Evolutionary conservation across 2,113 vertebrate species (phyloP), one percentile per base, ranked within the genome.

Genomic region (Hylia prasina): DNA sequence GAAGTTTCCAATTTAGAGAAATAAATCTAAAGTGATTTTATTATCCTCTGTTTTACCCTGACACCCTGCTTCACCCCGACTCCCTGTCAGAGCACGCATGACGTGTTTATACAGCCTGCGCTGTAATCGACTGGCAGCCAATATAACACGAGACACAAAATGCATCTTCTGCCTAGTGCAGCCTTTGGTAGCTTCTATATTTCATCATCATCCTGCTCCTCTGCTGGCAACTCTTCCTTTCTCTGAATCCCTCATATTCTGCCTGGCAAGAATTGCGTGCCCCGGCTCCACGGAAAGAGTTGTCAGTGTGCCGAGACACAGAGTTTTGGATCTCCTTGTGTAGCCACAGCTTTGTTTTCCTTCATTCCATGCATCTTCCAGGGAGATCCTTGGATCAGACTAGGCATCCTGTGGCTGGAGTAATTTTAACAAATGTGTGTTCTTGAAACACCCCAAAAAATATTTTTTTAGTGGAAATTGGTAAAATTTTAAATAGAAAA

Each of bases 11-110:
- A 99, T 99, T 99, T 99, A 98, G 98, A 98, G 98, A 98, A 99
- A 99, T 99, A 99, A 99, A 99, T 99, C 99, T 99, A 98, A 98
- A 99, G 98, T 99, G 98, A 99, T 99, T 99, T 99, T 99, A 99
- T 99, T 99, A 99, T 99, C 98, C 98, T 98, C 98, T 98, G 98
- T 98, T 99, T 98, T 98, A 98, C 98, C 98, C 98, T 98, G 98
- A 98, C 98, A 98, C 98, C 98, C 98, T 97, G 96, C 98, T 98
- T 98, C 98, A 98, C 98, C 98, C 98, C 98, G 77, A 92, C 97
- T 97, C 97, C 97, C 98, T 98, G 98, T 98, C 98, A 98, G 97
- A 98, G 97, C 97, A 89, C 48, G 75, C 96, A 96, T 98, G 98
- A 98, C 98, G 97, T 98, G 98, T 98, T 98, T 98, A 98, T 98